A percentile compares a stretch with the other conserved stretches of the same genome.
These are phyloP conservation scores for Phlogophora meticulosa DNA, from an alignment of 2,888 invertebrate genomes.

Conservation along the genomic window DNA sequence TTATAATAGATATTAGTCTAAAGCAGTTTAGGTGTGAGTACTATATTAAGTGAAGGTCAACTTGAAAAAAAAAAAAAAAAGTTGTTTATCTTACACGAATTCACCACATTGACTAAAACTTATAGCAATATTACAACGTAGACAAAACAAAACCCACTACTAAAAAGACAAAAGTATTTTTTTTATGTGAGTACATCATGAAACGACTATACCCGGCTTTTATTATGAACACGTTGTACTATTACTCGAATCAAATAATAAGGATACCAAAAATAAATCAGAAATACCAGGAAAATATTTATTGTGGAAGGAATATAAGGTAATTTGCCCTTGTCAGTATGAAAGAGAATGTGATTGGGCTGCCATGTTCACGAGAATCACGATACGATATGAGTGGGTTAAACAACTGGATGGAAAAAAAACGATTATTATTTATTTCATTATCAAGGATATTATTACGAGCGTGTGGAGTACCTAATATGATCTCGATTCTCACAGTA, in stretches of 20 bases:
- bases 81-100: too few species aligned
- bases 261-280: slow-evolving; percentile 24
- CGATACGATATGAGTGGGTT: slow-evolving; percentile 55
- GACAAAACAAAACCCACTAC: background rate
- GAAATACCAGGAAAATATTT: slow-evolving; percentile 32
- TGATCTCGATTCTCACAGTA: background rate
- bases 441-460: slow-evolving; percentile 7
- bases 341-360: slow-evolving; percentile 71
- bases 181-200: background rate
- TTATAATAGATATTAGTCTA: too few species aligned
- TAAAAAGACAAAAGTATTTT: background rate
- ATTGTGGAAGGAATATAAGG: slow-evolving; percentile 60
- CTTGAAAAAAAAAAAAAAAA: too few species aligned
- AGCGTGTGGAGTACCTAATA: background rate
- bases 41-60: too few species aligned
- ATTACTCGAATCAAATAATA: slow-evolving; percentile 10
- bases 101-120: too few species aligned
- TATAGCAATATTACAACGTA: too few species aligned
- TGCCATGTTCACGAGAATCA: slow-evolving; percentile 61
- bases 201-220: background rate
- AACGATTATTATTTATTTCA: slow-evolving; percentile 25
- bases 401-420: slow-evolving; percentile 38
- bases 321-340: slow-evolving; percentile 73
- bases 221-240: background rate
- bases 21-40: too few species aligned